Evolutionary conservation across 2,797 vertebrate genomes (phyloP).

Genomic region (Cynodonichthys magdalenae): DNA sequence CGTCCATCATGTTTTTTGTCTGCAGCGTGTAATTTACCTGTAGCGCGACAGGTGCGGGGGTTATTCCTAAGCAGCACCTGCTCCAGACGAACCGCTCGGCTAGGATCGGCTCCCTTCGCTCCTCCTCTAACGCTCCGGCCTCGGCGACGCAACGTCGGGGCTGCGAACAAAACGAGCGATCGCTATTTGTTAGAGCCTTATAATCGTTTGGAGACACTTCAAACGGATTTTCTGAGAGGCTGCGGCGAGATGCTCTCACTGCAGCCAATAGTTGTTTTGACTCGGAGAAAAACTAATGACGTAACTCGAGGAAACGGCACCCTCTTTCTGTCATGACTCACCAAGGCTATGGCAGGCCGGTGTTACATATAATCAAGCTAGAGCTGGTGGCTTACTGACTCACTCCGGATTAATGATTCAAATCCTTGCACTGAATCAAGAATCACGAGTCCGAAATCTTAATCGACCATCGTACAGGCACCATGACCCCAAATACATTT

Average conservation of each 20-base stretch:
- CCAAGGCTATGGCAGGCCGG: not conserved
- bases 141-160: conserved; percentile 7
- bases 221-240: conserved; percentile 47
- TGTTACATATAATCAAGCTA: not conserved
- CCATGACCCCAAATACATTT: too few relatives aligned
- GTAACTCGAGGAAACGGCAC: conserved; percentile 82
- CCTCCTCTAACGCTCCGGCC: conserved; percentile 27
- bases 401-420: too few relatives aligned
- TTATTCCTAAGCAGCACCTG: conserved; percentile 46
- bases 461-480: too few relatives aligned
- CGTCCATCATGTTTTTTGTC: conserved; percentile 7
- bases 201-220: conserved; percentile 3
- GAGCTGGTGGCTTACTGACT: too few relatives aligned
- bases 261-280: conserved; percentile 85
- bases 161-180: conserved; percentile 12
- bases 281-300: conserved; percentile 90
- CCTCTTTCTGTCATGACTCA: conserved; percentile 26
- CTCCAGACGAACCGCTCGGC: not conserved
- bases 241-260: conserved; percentile 18
- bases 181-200: not conserved
- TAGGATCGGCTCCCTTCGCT: not conserved
- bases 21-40: conserved; percentile 68
- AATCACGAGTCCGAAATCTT: too few relatives aligned
- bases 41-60: conserved; percentile 64
- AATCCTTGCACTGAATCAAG: too few relatives aligned